Base-by-base conservation (phyloP, 1,140 invertebrate genomes). In the Anastrepha ludens region DNA sequence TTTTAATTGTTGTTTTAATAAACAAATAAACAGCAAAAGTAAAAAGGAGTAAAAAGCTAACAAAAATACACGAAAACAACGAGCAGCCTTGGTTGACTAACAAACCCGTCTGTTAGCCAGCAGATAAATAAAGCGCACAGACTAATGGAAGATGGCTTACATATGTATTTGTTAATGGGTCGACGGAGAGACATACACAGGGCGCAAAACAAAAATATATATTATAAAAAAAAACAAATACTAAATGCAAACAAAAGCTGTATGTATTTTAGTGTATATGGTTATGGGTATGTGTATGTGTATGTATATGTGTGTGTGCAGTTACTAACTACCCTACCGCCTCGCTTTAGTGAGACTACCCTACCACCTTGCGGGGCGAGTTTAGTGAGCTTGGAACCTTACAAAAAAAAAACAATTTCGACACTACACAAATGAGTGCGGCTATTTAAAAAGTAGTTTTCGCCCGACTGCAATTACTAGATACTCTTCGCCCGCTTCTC, bases 391-490 rank as follows among this genome's bases (percentile, higher is more conserved):
- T 55, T 6, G 15, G 15, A 62, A 15, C 60, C 60, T 13, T 62
- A 5, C 29, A 1, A 29, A 29, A 29, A 62, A 62, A 62, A 62
- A 62, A 1, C 60, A 5, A 17, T 62, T 62, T 62, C 60, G 60
- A 17, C 60, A 62, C 60, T 62, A 62, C 60, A 62, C 60, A 62
- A 62, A 5, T 5, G 15, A 62, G 60, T 62, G n/a, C 15, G 60
- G 60, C 60, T 62, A 62, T 62, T 62, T 62, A 62, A 62, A 62
- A 62, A 62, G 60, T 62, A 17, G 60, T 62, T 62, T 62, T 8
- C 60, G 60, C 60, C n/a, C 60, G 4, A 62, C 60, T 13, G 15
- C 60, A 62, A 62, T 62, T 62, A 62, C 60, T 62, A 29, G 29
- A 29, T 29, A 17, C 60, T 15, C 15, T 62, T 62, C n/a, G 9